phyloP scores from a whole-genome alignment of 2,113 vertebrate genomes.

The Diglossa brunneiventris region DNA sequence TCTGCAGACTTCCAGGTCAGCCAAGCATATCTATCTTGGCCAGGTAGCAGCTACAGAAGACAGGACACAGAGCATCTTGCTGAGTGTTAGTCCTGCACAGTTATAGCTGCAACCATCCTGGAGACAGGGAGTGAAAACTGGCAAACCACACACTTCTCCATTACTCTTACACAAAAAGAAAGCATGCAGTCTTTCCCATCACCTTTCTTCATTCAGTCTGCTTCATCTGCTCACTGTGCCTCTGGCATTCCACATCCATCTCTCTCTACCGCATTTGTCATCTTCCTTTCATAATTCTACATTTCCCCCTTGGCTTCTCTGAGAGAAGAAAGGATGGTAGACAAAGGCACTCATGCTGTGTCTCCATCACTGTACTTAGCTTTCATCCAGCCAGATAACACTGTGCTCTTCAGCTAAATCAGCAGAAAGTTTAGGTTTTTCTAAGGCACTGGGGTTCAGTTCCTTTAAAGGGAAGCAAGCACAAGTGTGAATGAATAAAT shows the following conservation, averaged over 20 bases:
- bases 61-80: neutral
- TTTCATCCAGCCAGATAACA: neutral
- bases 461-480: neutral
- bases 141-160: neutral
- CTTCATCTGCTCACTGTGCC: neutral
- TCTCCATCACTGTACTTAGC: neutral
- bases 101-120: neutral
- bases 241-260: neutral
- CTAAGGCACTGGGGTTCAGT: neutral
- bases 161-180: neutral
- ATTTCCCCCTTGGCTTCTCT: neutral
- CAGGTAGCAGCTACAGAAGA: accelerated
- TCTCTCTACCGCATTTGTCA: neutral
- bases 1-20: neutral
- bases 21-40: neutral
- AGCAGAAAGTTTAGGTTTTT: neutral
- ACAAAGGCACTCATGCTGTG: neutral
- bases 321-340: neutral
- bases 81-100: neutral
- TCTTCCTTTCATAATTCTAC: neutral
- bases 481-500: neutral
- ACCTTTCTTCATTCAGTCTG: neutral
- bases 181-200: neutral
- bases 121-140: neutral
- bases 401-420: neutral